Evolutionary conservation across 2,888 invertebrate species (phyloP), one percentile per base, ranked within the genome.

Genomic region (Acrocyrtus sp.): DNA sequence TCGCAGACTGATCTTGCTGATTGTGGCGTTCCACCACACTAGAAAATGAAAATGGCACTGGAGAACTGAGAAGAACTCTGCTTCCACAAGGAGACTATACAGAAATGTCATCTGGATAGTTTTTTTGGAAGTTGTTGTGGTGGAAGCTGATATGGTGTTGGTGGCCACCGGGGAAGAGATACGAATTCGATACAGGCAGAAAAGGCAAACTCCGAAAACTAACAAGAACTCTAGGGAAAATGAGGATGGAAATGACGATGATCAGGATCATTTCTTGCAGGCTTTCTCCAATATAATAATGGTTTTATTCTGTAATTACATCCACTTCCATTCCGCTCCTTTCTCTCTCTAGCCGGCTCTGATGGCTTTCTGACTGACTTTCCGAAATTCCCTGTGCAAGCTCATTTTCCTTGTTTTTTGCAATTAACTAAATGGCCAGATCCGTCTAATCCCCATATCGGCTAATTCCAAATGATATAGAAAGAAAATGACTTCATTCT

Each of bases 361-460:
- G 47, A n/a, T n/a, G n/a, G n/a, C n/a, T n/a, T n/a, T n/a, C 34
- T 66, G 65, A 65, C 45, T 57, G 57, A 57, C 66, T 66, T 39
- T 34, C 34, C 6, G 12, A 56, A 66, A 66, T 66, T 66, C 66
- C 66, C 66, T 66, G 48, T 47, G 57, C 53, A 51, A 34, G 24
- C 53, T 43, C 58, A 48, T n/a, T 34, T 12, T 34, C 27, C 74
- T 67, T 76, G 75, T 75, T 68, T n/a, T 12, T 76, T 74, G 78
- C 78, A 78, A 78, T 78, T 78, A 78, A 76, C 76, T 78, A 78
- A 78, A 78, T 78, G 78, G 76, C 70, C 68, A 76, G 76, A 76
- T 76, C 75, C 67, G 75, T 54, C 62, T 78, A 78, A 78, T 78
- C 78, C 78, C 75, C 76, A 72, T 76, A 76, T 78, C 76, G 76